These are phyloP conservation scores for Alviniconcha strummeri DNA, from an alignment of 2,888 invertebrate genomes.

Conservation along the genomic window DNA sequence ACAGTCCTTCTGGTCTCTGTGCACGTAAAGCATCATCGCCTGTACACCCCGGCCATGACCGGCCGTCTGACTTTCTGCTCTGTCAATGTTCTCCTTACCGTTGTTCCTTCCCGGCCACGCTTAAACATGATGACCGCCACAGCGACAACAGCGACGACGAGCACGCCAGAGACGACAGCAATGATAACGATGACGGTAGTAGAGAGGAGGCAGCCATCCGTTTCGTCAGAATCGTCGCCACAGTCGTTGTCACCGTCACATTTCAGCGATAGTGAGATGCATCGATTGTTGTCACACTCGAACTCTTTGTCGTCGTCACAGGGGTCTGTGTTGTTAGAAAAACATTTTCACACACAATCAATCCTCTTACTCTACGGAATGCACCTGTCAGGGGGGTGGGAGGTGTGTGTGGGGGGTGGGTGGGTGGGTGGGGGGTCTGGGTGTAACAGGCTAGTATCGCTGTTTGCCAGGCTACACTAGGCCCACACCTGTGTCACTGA, in stretches of 20 bases:
- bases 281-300: constrained; percentile 31
- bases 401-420: neutral
- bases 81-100: no score
- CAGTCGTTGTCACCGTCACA: constrained; percentile 35
- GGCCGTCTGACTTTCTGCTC: no score
- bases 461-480: no score
- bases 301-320: constrained; percentile 31
- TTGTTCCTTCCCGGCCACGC: constrained; percentile 4
- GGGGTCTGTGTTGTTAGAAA: constrained; percentile 20
- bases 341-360: neutral
- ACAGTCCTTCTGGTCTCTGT: no score
- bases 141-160: constrained; percentile 14
- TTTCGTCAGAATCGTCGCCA: constrained; percentile 36
- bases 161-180: neutral
- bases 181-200: constrained; percentile 23
- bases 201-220: constrained; percentile 30
- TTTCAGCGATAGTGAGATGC: constrained; percentile 17
- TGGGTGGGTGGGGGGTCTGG: neutral
- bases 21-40: no score
- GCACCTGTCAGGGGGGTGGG: no score
- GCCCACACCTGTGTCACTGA: no score
- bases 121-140: neutral
- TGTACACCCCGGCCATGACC: no score
- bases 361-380: no score
- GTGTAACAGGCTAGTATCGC: no score